These are phyloP conservation scores for Malurus alboscapulatus DNA, from an alignment of 2,113 vertebrate species.

Conservation along the genomic window DNA sequence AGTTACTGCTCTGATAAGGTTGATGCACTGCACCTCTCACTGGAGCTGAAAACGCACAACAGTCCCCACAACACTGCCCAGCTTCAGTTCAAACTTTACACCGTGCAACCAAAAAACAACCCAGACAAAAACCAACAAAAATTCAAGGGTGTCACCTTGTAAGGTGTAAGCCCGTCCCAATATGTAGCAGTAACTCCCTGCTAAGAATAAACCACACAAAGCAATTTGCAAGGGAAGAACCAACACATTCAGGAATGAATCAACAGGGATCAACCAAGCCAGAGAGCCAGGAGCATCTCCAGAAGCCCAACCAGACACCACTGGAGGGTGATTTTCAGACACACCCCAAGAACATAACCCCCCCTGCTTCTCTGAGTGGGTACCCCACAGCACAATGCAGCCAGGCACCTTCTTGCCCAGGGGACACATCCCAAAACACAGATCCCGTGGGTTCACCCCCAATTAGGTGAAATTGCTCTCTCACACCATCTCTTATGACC, in stretches of 20 bases:
- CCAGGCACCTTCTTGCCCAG: not conserved
- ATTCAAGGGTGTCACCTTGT: not conserved
- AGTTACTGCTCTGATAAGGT: not conserved
- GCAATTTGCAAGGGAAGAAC: not conserved
- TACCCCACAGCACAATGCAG: not conserved
- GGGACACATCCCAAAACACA: not conserved
- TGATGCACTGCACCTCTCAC: not conserved
- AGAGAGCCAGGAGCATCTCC: not conserved
- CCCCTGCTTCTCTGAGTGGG: not conserved
- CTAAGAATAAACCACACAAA: not conserved
- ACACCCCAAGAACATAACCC: not conserved
- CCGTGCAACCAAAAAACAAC: not conserved
- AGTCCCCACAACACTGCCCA: rapidly evolving
- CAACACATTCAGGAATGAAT: not conserved
- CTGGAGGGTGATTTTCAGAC: not conserved
- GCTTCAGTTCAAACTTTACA: not conserved
- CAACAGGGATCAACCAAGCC: not conserved
- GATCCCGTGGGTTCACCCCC: rapidly evolving
- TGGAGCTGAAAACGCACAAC: not conserved
- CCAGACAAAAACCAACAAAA: not conserved
- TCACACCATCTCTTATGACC: not conserved
- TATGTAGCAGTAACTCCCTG: not conserved
- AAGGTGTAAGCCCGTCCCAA: not conserved
- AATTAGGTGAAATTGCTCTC: rapidly evolving
- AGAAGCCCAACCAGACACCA: not conserved